Evolutionary conservation across 2,113 vertebrate species (phyloP).

Genomic region (Cololabis saira): DNA sequence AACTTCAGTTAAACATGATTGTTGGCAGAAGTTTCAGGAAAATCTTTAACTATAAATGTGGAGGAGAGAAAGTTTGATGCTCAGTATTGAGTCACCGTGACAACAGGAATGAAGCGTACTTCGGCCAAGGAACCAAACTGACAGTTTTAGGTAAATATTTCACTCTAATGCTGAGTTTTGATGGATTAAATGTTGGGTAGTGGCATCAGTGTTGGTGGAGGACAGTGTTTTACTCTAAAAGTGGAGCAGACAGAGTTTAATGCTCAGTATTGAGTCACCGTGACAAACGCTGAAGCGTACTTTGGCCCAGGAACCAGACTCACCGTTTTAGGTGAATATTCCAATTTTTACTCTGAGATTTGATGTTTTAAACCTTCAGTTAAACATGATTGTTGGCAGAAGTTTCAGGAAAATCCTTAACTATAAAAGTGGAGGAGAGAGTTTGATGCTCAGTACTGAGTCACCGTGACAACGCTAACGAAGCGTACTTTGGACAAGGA

Average conservation of each 20-base stretch:
- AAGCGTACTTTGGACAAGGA: constrained; percentile 35
- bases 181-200: not conserved
- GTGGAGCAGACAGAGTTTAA: not conserved
- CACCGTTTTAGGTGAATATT: constrained; percentile 16
- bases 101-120: constrained; percentile 50
- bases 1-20: not conserved
- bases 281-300: constrained; percentile 51
- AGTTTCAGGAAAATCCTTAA: not conserved
- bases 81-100: constrained; percentile 33
- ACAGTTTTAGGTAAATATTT: constrained; percentile 16
- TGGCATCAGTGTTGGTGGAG: no score
- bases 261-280: constrained; percentile 17
- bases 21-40: no score
- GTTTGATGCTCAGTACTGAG: constrained; percentile 1
- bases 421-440: not conserved
- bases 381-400: not conserved
- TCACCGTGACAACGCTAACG: constrained; percentile 29
- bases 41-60: no score
- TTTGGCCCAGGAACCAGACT: constrained; percentile 59
- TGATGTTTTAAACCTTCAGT: no score
- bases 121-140: constrained; percentile 56
- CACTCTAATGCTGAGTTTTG: no score
- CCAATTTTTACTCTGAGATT: no score
- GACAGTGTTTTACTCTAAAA: no score
- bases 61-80: not conserved